phyloP scores from a whole-genome alignment of 2,113 vertebrate genomes.

The Lophochroa leadbeateri region DNA sequence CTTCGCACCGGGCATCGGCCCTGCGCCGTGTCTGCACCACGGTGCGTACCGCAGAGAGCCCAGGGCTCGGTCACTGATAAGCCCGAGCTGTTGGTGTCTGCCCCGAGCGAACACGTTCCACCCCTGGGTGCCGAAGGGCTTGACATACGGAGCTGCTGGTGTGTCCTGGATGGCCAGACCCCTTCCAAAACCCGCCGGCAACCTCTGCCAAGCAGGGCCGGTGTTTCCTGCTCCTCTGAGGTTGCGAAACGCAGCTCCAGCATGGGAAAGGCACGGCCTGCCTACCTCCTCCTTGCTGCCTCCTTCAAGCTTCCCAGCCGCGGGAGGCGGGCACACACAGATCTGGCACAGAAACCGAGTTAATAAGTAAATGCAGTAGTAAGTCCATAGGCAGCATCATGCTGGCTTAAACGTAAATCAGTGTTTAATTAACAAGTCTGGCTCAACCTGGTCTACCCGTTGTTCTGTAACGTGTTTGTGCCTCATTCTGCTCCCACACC shows the following conservation, averaged over 20 bases:
- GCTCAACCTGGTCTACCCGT: not conserved
- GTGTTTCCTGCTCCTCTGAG: not conserved
- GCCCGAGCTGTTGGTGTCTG: not conserved
- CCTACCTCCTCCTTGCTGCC: not conserved
- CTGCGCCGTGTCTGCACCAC: not conserved
- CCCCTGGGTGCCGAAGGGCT: not conserved
- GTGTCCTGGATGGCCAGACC: rapidly evolving
- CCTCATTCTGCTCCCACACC: not conserved
- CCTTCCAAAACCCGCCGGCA: not conserved
- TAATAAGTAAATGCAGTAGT: slow-evolving; percentile 68
- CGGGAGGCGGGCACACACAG: slow-evolving; percentile 28
- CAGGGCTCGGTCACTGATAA: not conserved
- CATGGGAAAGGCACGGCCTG: not conserved
- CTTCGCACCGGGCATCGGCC: not conserved
- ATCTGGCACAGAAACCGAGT: slow-evolving; percentile 61
- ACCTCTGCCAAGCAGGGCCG: not conserved
- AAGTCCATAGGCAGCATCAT: not conserved
- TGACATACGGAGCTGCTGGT: not conserved
- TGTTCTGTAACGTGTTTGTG: not conserved
- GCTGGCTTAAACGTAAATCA: not conserved
- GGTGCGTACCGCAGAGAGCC: not conserved
- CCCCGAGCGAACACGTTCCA: not conserved
- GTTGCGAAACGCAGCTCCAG: not conserved
- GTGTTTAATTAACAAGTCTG: not conserved
- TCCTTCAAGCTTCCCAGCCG: slow-evolving; percentile 10